phyloP scores from a whole-genome alignment of 2,888 invertebrate genomes.

The Xestia sexstrigata region DNA sequence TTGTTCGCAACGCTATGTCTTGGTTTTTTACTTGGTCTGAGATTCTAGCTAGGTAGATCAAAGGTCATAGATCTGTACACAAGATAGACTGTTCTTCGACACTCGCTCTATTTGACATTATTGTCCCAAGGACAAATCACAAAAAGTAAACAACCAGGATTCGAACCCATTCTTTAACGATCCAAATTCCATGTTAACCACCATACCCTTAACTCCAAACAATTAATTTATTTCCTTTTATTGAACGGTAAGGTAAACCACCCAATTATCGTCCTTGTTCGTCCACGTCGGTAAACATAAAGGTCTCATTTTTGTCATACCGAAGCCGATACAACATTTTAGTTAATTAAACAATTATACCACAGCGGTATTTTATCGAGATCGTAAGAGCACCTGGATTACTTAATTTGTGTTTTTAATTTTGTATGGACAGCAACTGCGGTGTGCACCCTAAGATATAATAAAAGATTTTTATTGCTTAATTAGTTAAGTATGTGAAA shows the following conservation, averaged over 20 bases:
- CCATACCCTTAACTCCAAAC: slow-evolving; percentile 20
- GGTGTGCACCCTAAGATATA: slow-evolving; percentile 39
- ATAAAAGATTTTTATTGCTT: slow-evolving; percentile 52
- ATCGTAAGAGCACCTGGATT: slow-evolving; percentile 54
- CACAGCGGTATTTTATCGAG: slow-evolving; percentile 59
- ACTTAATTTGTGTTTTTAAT: slow-evolving; percentile 54
- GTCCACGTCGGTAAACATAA: slow-evolving; percentile 47
- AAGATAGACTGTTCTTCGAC: neutral
- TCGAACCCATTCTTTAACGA: slow-evolving; percentile 28
- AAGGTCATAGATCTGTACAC: neutral
- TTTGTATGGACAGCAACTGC: slow-evolving; percentile 45
- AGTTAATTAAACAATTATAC: slow-evolving; percentile 63
- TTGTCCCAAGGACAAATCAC: neutral
- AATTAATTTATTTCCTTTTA: slow-evolving; percentile 49
- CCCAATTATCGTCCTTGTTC: slow-evolving; percentile 54
- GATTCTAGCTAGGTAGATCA: too few relatives aligned
- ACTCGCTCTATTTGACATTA: neutral
- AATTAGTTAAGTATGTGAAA: slow-evolving; percentile 34
- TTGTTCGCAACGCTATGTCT: too few relatives aligned
- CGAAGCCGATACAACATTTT: slow-evolving; percentile 49
- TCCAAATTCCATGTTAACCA: slow-evolving; percentile 22
- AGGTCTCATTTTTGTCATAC: slow-evolving; percentile 59
- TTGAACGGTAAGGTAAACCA: slow-evolving; percentile 48
- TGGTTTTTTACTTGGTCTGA: too few relatives aligned
- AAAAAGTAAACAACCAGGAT: slow-evolving; percentile 13